A percentile compares a stretch with the other conserved stretches of the same genome.
phyloP scores from a whole-genome alignment of 2,797 vertebrate genomes.

The Cynopterus sphinx region DNA sequence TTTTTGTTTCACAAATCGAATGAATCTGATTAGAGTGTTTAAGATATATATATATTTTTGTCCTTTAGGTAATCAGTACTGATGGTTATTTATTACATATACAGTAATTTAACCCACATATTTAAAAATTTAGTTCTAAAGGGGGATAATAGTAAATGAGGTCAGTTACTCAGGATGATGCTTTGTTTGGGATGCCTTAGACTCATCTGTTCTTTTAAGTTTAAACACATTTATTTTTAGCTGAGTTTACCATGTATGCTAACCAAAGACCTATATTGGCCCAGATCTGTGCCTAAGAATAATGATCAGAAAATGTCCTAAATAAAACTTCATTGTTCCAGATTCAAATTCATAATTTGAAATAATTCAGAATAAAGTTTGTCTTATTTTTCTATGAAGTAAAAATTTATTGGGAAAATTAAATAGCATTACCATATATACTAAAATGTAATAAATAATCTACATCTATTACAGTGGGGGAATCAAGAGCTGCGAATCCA shows the following conservation, averaged over 20 bases:
- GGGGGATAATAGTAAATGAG: constrained; percentile 14
- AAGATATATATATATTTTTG: not conserved
- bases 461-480: not conserved
- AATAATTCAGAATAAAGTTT: constrained; percentile 57
- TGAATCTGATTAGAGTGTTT: constrained; percentile 55
- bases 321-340: constrained; percentile 21
- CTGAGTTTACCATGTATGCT: constrained; percentile 32
- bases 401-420: constrained; percentile 33
- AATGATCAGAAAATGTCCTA: constrained; percentile 41
- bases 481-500: not conserved
- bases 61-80: constrained; percentile 40
- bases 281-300: constrained; percentile 5
- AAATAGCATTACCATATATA: not conserved
- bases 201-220: constrained; percentile 17
- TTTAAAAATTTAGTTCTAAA: constrained; percentile 57
- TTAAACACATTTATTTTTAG: constrained; percentile 48
- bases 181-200: constrained; percentile 39
- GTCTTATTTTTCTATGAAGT: constrained; percentile 20
- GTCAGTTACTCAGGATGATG: not conserved
- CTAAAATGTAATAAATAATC: not conserved
- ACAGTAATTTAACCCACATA: constrained; percentile 45
- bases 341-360: constrained; percentile 54
- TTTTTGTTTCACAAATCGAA: constrained; percentile 34
- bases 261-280: constrained; percentile 21
- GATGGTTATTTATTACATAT: constrained; percentile 47